Conservation (phyloP, 2,888 invertebrate genomes). For the Lasioglossum vierecki region DNA sequence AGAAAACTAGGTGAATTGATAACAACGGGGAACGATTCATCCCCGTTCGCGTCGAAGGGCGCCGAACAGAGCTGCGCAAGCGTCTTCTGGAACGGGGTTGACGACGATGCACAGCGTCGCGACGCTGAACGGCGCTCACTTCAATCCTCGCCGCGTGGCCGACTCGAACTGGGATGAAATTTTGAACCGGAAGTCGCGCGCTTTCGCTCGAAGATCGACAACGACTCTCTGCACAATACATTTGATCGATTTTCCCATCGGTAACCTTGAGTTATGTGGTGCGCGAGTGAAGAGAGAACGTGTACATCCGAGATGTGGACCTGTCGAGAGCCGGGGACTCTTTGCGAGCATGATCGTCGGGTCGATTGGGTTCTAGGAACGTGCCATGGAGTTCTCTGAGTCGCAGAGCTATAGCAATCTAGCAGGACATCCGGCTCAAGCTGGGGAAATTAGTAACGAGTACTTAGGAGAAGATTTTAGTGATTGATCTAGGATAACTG, state of each 20-base stretch:
- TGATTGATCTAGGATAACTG: neutral
- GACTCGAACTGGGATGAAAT: slow-evolving; percentile 48
- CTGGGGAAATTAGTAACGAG: neutral
- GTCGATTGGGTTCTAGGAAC: neutral
- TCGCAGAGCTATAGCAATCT: slow-evolving; percentile 31
- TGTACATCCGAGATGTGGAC: neutral
- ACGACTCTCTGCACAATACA: neutral
- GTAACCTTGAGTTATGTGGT: slow-evolving; percentile 43
- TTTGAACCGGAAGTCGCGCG: slow-evolving; percentile 50
- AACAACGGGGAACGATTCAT: slow-evolving; percentile 71
- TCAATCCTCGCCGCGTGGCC: slow-evolving; percentile 80
- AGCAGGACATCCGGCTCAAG: neutral
- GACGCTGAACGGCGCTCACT: slow-evolving; percentile 77
- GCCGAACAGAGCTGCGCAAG: slow-evolving; percentile 59
- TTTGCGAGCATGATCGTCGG: neutral
- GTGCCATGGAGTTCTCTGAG: slow-evolving; percentile 39
- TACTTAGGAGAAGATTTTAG: neutral
- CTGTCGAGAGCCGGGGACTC: neutral
- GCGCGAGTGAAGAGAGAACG: slow-evolving; percentile 45
- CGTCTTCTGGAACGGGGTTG: slow-evolving; percentile 68
- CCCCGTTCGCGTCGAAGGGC: slow-evolving; percentile 59
- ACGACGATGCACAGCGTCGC: slow-evolving; percentile 67
- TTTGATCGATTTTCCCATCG: slow-evolving; percentile 7
- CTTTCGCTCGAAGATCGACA: slow-evolving; percentile 18
- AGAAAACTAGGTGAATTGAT: slow-evolving; percentile 72